Percentiles rank a stretch among this genome's conserved stretches.
phyloP scores from a whole-genome alignment of 2,797 vertebrate genomes.

The Novumbra hubbsi region DNA sequence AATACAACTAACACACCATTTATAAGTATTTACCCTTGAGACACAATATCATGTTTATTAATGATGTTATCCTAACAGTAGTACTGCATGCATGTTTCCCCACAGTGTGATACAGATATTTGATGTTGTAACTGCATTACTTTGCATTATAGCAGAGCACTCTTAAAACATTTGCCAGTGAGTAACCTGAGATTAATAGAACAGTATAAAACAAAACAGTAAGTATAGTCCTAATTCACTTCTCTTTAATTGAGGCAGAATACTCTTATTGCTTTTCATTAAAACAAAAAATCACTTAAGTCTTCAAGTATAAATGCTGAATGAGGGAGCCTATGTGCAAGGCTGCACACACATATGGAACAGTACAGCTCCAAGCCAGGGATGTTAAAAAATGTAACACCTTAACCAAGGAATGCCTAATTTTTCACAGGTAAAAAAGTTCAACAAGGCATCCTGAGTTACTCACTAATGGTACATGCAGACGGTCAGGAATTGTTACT shows the following conservation, averaged over 20 bases:
- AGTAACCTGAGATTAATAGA: constrained; percentile 44
- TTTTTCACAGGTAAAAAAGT: background rate
- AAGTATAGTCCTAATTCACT: background rate
- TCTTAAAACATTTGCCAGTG: constrained; percentile 25
- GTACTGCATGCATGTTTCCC: background rate
- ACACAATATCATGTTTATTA: no score
- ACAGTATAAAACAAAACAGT: constrained; percentile 35
- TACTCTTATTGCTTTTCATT: constrained; percentile 21
- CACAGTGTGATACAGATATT: background rate
- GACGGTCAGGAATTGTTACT: background rate
- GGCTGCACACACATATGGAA: background rate
- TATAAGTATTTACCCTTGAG: background rate
- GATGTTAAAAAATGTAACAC: background rate
- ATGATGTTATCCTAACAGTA: background rate
- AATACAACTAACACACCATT: background rate
- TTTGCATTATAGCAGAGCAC: background rate
- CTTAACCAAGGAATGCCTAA: background rate
- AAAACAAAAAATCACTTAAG: background rate
- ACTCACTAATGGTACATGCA: constrained; percentile 93
- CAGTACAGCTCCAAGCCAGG: background rate
- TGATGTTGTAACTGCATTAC: constrained; percentile 5
- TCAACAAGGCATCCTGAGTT: constrained; percentile 64
- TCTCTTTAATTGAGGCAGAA: constrained; percentile 32
- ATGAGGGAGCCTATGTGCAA: background rate
- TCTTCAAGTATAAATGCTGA: background rate